Evolutionary conservation across 2,113 vertebrate genomes (phyloP).

Genomic region (Azemiops feae): DNA sequence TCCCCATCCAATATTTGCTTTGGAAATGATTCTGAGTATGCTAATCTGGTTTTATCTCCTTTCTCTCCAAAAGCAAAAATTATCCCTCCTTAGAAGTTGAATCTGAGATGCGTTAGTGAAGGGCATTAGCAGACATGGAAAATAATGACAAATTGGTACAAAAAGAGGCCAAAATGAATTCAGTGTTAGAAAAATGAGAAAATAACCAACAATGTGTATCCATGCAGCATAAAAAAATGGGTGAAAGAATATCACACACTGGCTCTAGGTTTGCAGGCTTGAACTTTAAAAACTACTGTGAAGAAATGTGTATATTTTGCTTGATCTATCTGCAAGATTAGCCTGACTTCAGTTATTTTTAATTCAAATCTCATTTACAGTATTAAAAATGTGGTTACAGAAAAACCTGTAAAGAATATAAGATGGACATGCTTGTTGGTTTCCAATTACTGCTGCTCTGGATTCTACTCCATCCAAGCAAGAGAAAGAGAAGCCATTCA

Average conservation of each 20-base stretch:
- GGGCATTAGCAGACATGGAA: background rate
- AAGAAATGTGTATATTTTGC: constrained; percentile 20
- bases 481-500: background rate
- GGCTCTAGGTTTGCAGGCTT: background rate
- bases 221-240: background rate
- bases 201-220: background rate
- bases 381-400: constrained; percentile 54
- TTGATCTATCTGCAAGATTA: background rate
- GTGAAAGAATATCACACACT: too few relatives aligned
- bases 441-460: constrained; percentile 42
- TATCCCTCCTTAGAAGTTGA: background rate
- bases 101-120: background rate
- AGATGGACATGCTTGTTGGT: background rate
- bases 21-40: background rate
- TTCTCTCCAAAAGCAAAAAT: background rate
- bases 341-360: constrained; percentile 13
- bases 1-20: background rate
- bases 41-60: background rate
- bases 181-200: background rate
- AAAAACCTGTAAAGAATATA: constrained; percentile 34
- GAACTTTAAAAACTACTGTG: background rate
- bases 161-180: background rate
- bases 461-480: background rate
- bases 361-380: constrained; percentile 60
- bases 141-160: background rate